These are phyloP conservation scores for Standfussiana lucernea DNA, from an alignment of 2,888 invertebrate species.

Conservation along the genomic window DNA sequence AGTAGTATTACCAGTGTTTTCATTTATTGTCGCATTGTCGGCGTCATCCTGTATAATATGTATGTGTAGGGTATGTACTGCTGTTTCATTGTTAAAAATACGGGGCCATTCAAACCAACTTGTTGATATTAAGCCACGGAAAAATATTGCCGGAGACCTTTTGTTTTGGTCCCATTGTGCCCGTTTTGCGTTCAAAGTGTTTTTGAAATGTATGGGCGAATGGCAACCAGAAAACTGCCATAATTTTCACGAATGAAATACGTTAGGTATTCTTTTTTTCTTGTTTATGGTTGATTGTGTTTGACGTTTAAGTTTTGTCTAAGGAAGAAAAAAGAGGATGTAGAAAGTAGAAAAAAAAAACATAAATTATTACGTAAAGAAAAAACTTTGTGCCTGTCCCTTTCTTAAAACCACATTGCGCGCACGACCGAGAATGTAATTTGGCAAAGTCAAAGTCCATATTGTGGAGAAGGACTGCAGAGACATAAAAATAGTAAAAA, in stretches of 20 bases:
- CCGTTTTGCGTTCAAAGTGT: conserved; percentile 50
- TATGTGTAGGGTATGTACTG: neutral
- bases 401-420: neutral
- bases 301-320: conserved; percentile 15
- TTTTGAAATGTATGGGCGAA: conserved; percentile 56
- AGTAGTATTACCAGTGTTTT: too few relatives aligned
- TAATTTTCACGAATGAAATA: conserved; percentile 45
- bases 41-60: neutral
- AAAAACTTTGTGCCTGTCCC: neutral
- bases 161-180: conserved; percentile 65
- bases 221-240: conserved; percentile 42
- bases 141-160: conserved; percentile 60
- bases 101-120: conserved; percentile 56
- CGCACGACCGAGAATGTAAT: too few relatives aligned
- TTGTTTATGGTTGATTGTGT: conserved; percentile 10
- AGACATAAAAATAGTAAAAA: neutral
- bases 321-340: neutral
- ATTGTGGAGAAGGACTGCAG: too few relatives aligned
- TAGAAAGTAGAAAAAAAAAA: neutral
- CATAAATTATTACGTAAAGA: too few relatives aligned
- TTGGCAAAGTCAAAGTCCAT: too few relatives aligned
- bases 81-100: conserved; percentile 53
- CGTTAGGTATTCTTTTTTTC: conserved; percentile 19
- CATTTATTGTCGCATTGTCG: too few relatives aligned
- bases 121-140: conserved; percentile 65